Conservation (phyloP, 2,888 invertebrate species). For the Apodemia zela region DNA sequence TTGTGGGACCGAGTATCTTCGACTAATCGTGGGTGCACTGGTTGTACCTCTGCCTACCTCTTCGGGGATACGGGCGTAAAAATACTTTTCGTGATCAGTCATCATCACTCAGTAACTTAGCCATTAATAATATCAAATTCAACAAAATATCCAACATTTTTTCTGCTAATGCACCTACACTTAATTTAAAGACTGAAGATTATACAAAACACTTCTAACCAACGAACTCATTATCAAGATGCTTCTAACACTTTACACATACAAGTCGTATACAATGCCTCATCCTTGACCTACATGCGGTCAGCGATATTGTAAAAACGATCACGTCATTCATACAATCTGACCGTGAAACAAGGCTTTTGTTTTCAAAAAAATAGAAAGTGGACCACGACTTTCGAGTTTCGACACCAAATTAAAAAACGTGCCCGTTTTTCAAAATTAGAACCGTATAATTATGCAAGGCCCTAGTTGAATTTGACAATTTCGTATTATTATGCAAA, state of each 20-base stretch:
- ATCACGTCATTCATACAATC: constrained; percentile 1
- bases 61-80: too few species aligned
- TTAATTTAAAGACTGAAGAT: not conserved
- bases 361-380: constrained; percentile 36
- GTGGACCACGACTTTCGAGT: constrained; percentile 32
- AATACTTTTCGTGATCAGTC: too few species aligned
- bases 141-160: not conserved
- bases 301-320: constrained; percentile 4
- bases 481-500: constrained; percentile 27
- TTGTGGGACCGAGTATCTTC: too few species aligned
- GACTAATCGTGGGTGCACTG: too few species aligned
- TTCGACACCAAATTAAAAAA: constrained; percentile 10
- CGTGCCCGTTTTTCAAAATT: constrained; percentile 28
- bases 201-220: not conserved
- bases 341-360: constrained; percentile 7
- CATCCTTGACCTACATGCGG: constrained; percentile 15
- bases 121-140: not conserved
- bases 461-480: constrained; percentile 28
- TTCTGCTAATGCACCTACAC: not conserved
- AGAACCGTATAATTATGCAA: constrained; percentile 24
- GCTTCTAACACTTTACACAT: constrained; percentile 4
- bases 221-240: not conserved
- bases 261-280: not conserved
- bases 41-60: too few species aligned
- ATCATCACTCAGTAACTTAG: not conserved